Base-by-base conservation (phyloP, 2,113 vertebrate genomes). In the Aptenodytes forsteri region DNA sequence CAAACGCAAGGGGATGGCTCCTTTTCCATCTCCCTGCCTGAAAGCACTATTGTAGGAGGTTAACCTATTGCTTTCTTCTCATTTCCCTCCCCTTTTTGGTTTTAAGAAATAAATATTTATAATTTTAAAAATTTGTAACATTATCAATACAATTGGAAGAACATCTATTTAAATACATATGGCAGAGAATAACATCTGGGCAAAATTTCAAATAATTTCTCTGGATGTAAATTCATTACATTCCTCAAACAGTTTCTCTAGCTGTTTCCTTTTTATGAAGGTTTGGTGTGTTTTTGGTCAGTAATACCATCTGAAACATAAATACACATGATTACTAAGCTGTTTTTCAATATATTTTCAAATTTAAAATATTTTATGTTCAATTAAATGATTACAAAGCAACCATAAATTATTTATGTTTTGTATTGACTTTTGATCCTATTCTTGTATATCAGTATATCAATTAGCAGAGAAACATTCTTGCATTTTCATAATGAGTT, bases 51-150 rank as follows among this genome's bases (percentile, higher is more conserved):
- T 89, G 90, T 70, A 95, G 86, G 84, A 96, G 80, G 71, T 98
- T 98, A 98, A 96, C 93, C 96, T 98, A 85, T 90, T 95, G 77
- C 96, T 98, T 98, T 94, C 90, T 97, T 97, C 83, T 95, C 47
- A 94, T 90, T 97, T 96, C 59, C 83, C 66, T 92, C 46, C 94
- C 55, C 78, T 84, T 90, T 97, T 97, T 92, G 47, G 80, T 65
- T 95, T 97, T 96, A 98, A 96, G 71, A 96, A 97, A 97, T 86
- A 96, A 97, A 84, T 94, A 96, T 89, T 96, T 97, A 83, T 91
- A 54, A 91, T 96, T 88, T 77, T 29, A 84, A 95, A 97, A 95
- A 96, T 69, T 40, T 91, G 66, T 94, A 91, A 56, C 66, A 79
- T 96, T 94, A 91, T 62, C 17, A 89, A 89, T 96, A 34, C 79